Evolutionary conservation across 2,888 invertebrate species (phyloP).

Genomic region (Carterocephalus palaemon): DNA sequence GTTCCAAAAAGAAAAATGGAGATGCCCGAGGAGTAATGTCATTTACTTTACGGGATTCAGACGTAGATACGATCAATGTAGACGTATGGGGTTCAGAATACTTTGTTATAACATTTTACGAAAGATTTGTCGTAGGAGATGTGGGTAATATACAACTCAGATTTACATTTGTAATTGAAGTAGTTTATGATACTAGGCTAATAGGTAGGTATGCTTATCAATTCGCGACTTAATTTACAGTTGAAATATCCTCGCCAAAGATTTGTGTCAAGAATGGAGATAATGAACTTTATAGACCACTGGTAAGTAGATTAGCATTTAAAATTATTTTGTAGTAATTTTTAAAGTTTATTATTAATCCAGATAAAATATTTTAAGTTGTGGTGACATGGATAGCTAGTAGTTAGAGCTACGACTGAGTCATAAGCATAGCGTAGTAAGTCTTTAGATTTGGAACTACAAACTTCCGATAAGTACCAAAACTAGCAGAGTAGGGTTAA

Average conservation of each 20-base stretch:
- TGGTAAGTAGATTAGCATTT: conserved; percentile 49
- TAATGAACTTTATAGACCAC: conserved; percentile 81
- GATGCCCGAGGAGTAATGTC: conserved; percentile 84
- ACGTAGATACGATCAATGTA: conserved; percentile 84
- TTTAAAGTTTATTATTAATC: too few relatives aligned
- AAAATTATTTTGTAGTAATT: conserved; percentile 2
- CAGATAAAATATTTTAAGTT: too few relatives aligned
- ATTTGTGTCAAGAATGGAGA: conserved; percentile 76
- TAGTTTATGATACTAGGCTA: not conserved
- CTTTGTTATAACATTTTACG: conserved; percentile 80
- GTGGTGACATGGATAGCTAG: too few relatives aligned
- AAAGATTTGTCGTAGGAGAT: conserved; percentile 83
- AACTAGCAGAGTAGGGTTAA: too few relatives aligned
- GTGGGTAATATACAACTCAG: conserved; percentile 73
- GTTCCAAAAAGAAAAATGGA: conserved; percentile 70
- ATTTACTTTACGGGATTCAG: conserved; percentile 87
- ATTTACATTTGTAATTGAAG: not conserved
- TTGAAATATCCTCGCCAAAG: conserved; percentile 84
- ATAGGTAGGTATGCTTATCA: not conserved
- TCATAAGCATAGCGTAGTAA: too few relatives aligned
- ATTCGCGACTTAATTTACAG: conserved; percentile 58
- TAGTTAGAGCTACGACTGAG: too few relatives aligned
- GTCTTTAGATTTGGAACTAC: too few relatives aligned
- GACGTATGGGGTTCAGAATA: conserved; percentile 86
- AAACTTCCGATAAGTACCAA: too few relatives aligned